Evolutionary conservation across 2,888 invertebrate genomes (phyloP), one percentile per base, ranked within the genome.

Genomic region (Pyrocoelia pectoralis): DNA sequence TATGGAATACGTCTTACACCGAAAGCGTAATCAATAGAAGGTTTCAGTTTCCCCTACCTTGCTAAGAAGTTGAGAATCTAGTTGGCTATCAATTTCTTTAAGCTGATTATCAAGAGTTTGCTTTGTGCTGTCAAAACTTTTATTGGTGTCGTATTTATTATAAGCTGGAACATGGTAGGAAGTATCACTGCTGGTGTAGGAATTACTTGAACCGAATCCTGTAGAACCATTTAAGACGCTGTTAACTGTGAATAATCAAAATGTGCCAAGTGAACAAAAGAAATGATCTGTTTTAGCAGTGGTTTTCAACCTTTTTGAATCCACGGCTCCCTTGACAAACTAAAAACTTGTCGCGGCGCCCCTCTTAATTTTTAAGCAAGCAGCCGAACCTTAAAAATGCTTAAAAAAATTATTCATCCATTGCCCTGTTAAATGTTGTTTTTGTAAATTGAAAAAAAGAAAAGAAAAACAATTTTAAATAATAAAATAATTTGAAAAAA

Each of bases 71-170:
- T 88, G 87, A 61, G 87, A 86, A 80, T 88, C 87, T 74, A 90
- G 84, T 69, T 92, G 91, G 68, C 90, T 91, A 82, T 93, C 92
- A 72, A 93, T 86, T 81, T 92, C 92, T 79, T 92, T 92, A 72
- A 93, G 84, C 80, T 92, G 91, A 81, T 90, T 90, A 80, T 92
- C 92, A 73, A 92, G 84, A 33, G 90, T 89, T 71, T 91, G 88
- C 65, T 89, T 90, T 9, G 89, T 88, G 78, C 89, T 88, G 81
- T 91, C 91, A 81, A 90, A 91, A 69, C 88, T 85, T 71, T 85
- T 84, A 72, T 84, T 84, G 65, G 83, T 81, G 71, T 84, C 83
- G 80, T 84, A 80, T 74, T 80, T 78, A 65, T 76, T 76, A 71
- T 80, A 81, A n/a, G 80, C 78, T n/a, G 79, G 77, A 78, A 81